These are phyloP conservation scores for Galleria mellonella DNA, from an alignment of 1,140 invertebrate species.

Conservation along the genomic window DNA sequence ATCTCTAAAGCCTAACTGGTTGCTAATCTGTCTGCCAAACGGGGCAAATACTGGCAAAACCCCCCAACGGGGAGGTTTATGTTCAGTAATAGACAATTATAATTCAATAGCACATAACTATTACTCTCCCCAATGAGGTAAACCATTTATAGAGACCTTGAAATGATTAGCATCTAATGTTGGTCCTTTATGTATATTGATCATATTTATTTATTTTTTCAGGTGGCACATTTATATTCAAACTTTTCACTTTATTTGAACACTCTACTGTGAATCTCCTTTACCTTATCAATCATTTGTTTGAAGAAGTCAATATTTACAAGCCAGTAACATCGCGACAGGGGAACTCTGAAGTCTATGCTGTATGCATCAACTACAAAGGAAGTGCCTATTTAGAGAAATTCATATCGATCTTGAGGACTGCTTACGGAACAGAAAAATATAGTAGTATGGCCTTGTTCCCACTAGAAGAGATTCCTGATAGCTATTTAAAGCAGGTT, in stretches of 20 bases:
- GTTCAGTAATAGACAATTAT: no score
- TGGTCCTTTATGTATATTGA: no score
- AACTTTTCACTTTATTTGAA: conserved; percentile 95
- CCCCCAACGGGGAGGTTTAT: no score
- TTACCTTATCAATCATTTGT: conserved; percentile 86
- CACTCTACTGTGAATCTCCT: conserved; percentile 85
- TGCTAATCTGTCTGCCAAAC: no score
- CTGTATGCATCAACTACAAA: conserved; percentile 84
- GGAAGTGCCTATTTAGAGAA: conserved; percentile 58
- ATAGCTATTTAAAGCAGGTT: conserved; percentile 81
- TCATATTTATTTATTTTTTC: conserved; percentile 21
- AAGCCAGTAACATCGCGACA: conserved; percentile 95
- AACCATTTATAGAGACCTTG: no score
- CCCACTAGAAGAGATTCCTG: conserved; percentile 76
- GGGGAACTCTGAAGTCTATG: conserved; percentile 95
- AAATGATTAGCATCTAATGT: no score
- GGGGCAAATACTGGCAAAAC: no score
- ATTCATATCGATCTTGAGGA: conserved; percentile 67
- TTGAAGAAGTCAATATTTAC: conserved; percentile 82
- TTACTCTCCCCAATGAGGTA: no score
- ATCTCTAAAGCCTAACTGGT: no score
- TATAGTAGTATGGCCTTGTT: conserved; percentile 77
- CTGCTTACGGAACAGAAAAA: conserved; percentile 68
- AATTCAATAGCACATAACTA: no score
- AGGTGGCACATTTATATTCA: conserved; percentile 90